Percentiles rank a stretch among this genome's conserved stretches.
These are phyloP conservation scores for Heliconius cydno DNA, from an alignment of 2,888 invertebrate genomes.

Conservation along the genomic window DNA sequence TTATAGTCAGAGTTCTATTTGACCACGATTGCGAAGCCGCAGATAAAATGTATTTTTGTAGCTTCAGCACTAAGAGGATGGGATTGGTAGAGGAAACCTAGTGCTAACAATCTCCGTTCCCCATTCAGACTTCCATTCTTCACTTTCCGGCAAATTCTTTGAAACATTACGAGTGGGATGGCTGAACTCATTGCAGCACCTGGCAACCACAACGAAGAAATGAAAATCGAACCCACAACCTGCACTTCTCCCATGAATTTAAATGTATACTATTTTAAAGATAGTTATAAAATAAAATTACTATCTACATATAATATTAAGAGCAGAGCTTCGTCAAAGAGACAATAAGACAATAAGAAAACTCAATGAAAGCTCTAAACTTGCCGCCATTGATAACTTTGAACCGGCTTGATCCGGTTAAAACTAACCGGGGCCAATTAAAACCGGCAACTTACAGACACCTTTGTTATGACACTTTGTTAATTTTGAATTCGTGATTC, in stretches of 20 bases:
- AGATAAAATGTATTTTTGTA: too few species aligned
- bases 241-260: neutral
- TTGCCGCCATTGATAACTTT: slow-evolving; percentile 48
- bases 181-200: neutral
- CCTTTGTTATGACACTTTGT: slow-evolving; percentile 30
- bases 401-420: slow-evolving; percentile 57
- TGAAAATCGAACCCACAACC: neutral
- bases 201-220: neutral
- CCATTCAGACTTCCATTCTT: too few species aligned
- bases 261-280: neutral
- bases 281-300: neutral
- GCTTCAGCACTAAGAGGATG: too few species aligned
- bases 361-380: slow-evolving; percentile 41
- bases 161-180: too few species aligned
- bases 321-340: slow-evolving; percentile 15
- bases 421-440: slow-evolving; percentile 60
- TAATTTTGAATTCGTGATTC: slow-evolving; percentile 20
- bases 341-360: slow-evolving; percentile 33
- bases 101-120: too few species aligned
- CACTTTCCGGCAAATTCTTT: too few species aligned
- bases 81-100: too few species aligned
- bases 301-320: neutral
- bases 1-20: too few species aligned
- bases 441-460: slow-evolving; percentile 51
- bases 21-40: too few species aligned